Base-by-base conservation (phyloP, 53 echinoderm and acorn worm genomes). In the Actinopyga echinites region DNA sequence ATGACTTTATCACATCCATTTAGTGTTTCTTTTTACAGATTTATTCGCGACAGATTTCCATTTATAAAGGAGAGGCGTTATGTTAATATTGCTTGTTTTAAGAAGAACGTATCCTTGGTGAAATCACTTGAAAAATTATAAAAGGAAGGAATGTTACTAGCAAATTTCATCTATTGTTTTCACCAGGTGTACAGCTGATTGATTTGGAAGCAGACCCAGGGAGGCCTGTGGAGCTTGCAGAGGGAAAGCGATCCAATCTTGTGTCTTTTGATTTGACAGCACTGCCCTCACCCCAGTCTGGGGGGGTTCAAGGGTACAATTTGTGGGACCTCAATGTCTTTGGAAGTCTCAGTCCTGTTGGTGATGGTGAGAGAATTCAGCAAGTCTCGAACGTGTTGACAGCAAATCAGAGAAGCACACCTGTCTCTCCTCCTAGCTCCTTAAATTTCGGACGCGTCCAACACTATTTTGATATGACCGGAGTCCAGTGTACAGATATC, bases 381-480 rank as follows among this genome's bases (percentile, higher is more conserved):
- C 60, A 80, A 24, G 62, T 80, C 13, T 25, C 60, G 9, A 21
- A 38, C 11, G 63, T 62, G 10, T 61, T 80, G 7, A n/a, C 75
- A 20, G 61, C 85, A 57, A 17, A 43, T 21, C 81, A 80, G 23
- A 80, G 63, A 26, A 43, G 81, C 6, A 61, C 63, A 2, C 54
- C 64, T 4, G 24, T 79, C 29, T 31, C 67, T 22, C 55, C 53
- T 11, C 75, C 85, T 1, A 74, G 74, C 35, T 22, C 37, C 25
- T 56, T 96, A 19, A 82, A 64, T n/a, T 96, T 91, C 37, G 96
- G 96, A 37, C 75, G 73, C 37, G 92, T 96, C 21, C 91, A 93
- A 63, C 83, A 84, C 52, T 87, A 89, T 31, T 89, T 92, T 30
- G 91, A 95, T 83, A 99, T 99, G 99, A 84, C 87, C 5, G 89